Evolutionary conservation across 2,113 vertebrate species (phyloP).

Genomic region (Pangasianodon gigas): DNA sequence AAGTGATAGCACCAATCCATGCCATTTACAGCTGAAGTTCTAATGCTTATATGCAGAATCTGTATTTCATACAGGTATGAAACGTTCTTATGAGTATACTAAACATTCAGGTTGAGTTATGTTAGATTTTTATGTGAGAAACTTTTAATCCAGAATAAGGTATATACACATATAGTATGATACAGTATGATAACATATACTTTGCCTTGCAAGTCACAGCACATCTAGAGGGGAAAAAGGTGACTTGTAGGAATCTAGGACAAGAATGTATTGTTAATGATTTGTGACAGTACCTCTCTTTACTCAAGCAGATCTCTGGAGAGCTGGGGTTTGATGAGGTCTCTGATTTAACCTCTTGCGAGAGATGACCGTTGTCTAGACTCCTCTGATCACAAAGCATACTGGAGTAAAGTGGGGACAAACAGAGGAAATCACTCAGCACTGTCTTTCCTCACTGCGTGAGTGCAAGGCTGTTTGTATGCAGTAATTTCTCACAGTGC

Average conservation of each 20-base stretch:
- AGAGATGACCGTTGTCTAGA: conserved; percentile 80
- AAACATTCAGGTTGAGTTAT: not conserved
- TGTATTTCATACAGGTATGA: not conserved
- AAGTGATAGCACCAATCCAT: not conserved
- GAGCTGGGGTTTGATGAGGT: conserved; percentile 91
- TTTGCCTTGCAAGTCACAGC: not conserved
- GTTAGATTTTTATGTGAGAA: not conserved
- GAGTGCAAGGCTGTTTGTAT: not conserved
- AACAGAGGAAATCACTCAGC: not conserved
- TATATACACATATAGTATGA: not conserved
- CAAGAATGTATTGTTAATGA: not conserved
- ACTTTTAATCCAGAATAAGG: not conserved
- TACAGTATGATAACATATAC: not conserved
- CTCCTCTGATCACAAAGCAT: conserved; percentile 81
- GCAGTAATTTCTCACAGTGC: not conserved
- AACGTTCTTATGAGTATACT: not conserved
- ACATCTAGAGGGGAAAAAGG: not conserved
- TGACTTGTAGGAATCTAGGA: not conserved
- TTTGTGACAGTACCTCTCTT: conserved; percentile 78
- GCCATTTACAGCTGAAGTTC: not conserved
- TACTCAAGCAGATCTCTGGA: conserved; percentile 86
- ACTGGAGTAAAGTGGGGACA: conserved; percentile 61
- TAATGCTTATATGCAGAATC: not conserved
- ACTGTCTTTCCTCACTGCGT: not conserved
- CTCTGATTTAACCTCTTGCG: conserved; percentile 86